Evolutionary conservation across 2,113 vertebrate genomes (phyloP).

Genomic region (Lates calcarifer): DNA sequence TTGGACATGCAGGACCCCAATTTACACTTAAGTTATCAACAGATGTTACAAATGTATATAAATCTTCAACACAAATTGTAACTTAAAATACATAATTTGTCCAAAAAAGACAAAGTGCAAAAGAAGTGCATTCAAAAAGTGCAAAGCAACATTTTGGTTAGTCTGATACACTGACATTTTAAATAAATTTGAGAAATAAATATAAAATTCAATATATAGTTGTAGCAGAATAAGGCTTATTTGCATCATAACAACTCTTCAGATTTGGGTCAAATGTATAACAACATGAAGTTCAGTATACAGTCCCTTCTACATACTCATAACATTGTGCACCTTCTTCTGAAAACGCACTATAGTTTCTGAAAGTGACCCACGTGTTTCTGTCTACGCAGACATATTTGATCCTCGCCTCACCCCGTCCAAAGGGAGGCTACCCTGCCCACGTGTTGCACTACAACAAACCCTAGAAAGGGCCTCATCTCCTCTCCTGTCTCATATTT

Average conservation of each 20-base stretch:
- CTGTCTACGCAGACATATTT: conserved; percentile 70
- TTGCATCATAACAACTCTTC: neutral
- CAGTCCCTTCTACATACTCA: neutral
- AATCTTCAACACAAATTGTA: neutral
- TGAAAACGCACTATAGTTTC: neutral
- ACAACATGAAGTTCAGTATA: neutral
- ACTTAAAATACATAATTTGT: neutral
- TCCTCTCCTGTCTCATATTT: neutral
- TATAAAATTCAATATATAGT: neutral
- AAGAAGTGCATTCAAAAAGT: too few species aligned
- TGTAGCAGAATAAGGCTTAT: neutral
- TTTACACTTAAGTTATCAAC: neutral
- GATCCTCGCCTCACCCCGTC: conserved; percentile 59
- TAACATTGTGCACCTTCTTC: neutral
- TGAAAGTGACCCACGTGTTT: conserved; percentile 72
- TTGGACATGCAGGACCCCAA: neutral
- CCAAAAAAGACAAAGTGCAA: neutral
- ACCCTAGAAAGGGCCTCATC: neutral
- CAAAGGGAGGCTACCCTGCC: conserved; percentile 23
- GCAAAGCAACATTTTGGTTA: neutral
- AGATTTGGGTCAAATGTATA: neutral
- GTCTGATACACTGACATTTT: neutral
- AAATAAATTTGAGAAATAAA: neutral
- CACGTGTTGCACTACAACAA: conserved; percentile 79
- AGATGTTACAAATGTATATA: neutral